Evolutionary conservation across 2,113 vertebrate species (phyloP), one percentile per base, ranked within the genome.

Genomic region (Fregata magnificens): DNA sequence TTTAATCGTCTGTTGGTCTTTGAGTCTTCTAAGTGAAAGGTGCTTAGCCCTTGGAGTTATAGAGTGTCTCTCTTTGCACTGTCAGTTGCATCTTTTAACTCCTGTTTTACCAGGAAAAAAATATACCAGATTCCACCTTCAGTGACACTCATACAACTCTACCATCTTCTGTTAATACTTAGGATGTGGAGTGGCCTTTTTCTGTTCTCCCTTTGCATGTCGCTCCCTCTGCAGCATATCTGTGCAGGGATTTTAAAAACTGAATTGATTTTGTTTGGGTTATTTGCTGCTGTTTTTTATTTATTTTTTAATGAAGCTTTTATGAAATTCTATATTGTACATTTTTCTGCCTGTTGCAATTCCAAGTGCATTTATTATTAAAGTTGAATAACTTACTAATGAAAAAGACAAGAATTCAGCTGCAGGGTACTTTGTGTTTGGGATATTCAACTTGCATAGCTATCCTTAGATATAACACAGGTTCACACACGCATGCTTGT

Each of bases 231-330:
- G 63, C 82, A 93, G 21, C 47, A n/a, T 74, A 67, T 82, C 50
- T 63, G 49, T 34, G 18, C 47, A 80, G 42, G 8, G n/a, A 63
- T 81, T 90, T 96, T 83, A 6, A 89, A 95, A 88, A 66, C 13
- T 24, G 28, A 50, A 50, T 88, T 86, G 62, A 73, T 90, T 96
- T 91, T 58, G 62, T 86, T 81, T 76, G 34, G 56, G 10, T 95
- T 95, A 76, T 93, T 94, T 87, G 73, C 91, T 91, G 66, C 53
- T 95, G 70, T 36, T 95, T 91, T 95, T 97, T 93, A 86, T 94
- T 97, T 95, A 91, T 82, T 95, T 96, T 95, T 94, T 94, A 95
- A 96, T 96, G 84, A 96, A 93, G 90, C 6, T 74, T 86, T 94
- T 93, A 94, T 95, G 71, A 90, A 94, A 92, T 87, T 80, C 45